A percentile compares a stretch with the other conserved stretches of the same genome.
These are phyloP conservation scores for Pachycephus smyrnensis DNA, from an alignment of 2,888 invertebrate genomes.

Conservation along the genomic window DNA sequence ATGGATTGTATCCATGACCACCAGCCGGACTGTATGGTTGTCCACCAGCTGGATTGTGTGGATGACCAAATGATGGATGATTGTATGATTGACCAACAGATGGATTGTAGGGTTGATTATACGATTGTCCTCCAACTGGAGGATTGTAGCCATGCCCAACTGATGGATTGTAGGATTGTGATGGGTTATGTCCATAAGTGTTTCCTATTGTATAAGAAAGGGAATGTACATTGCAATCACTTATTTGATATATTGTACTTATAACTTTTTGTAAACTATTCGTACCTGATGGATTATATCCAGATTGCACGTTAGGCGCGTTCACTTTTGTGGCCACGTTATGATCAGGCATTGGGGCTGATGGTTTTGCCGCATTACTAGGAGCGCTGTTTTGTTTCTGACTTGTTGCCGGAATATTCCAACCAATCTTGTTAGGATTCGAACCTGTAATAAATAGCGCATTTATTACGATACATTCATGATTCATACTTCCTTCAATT, in stretches of 20 bases:
- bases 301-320: slow-evolving; percentile 57
- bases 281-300: slow-evolving; percentile 32
- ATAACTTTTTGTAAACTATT: too few relatives aligned
- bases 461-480: too few relatives aligned
- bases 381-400: slow-evolving; percentile 31
- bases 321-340: slow-evolving; percentile 50
- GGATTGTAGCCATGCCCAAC: slow-evolving; percentile 43
- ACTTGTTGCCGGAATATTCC: slow-evolving; percentile 49
- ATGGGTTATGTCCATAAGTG: slow-evolving; percentile 21
- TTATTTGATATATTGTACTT: too few relatives aligned
- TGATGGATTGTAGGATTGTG: slow-evolving; percentile 33
- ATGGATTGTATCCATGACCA: slow-evolving; percentile 30
- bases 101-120: slow-evolving; percentile 37
- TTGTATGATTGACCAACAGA: slow-evolving; percentile 21
- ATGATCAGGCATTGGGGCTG: slow-evolving; percentile 51
- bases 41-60: slow-evolving; percentile 11
- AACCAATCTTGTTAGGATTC: slow-evolving; percentile 51
- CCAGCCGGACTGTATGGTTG: slow-evolving; percentile 26
- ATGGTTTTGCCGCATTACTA: slow-evolving; percentile 45
- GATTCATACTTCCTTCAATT: too few relatives aligned
- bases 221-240: too few relatives aligned
- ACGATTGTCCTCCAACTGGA: slow-evolving; percentile 21
- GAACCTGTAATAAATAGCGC: slow-evolving; percentile 35
- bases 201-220: neutral
- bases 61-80: neutral